A percentile compares a stretch with the other conserved stretches of the same genome.
Evolutionary conservation across 2,888 invertebrate genomes (phyloP).

Genomic region (Eledona agricola): DNA sequence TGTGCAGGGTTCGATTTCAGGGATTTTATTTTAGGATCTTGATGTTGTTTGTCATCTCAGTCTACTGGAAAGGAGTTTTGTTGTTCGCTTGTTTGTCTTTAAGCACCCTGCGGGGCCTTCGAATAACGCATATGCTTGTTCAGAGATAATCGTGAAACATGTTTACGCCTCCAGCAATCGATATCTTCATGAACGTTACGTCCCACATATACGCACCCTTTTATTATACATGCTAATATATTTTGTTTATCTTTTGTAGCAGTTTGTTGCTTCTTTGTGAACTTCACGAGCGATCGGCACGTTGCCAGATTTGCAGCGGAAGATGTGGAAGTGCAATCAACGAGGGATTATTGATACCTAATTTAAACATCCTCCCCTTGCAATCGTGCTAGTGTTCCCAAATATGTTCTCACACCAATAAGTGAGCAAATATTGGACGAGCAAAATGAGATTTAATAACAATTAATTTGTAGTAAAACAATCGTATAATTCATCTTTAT

Average conservation of each 20-base stretch:
- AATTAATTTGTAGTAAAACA: too few species aligned
- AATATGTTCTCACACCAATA: too few species aligned
- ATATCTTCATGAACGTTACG: slow-evolving; percentile 32
- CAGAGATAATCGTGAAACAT: slow-evolving; percentile 38
- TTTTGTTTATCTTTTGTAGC: slow-evolving; percentile 21
- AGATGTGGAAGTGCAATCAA: too few species aligned
- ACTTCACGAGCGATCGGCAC: neutral
- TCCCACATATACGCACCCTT: slow-evolving; percentile 15
- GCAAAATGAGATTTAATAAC: too few species aligned
- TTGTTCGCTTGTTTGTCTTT: slow-evolving; percentile 36
- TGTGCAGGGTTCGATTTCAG: neutral
- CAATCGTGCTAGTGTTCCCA: too few species aligned
- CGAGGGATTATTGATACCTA: too few species aligned
- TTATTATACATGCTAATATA: slow-evolving; percentile 23
- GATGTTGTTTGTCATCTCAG: slow-evolving; percentile 31
- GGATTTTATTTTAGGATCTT: slow-evolving; percentile 15
- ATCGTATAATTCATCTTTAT: too few species aligned
- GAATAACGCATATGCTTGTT: slow-evolving; percentile 34
- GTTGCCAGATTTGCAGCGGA: too few species aligned
- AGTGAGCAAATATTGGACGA: too few species aligned
- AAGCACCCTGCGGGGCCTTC: slow-evolving; percentile 33
- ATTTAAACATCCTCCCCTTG: too few species aligned
- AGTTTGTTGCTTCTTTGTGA: slow-evolving; percentile 10
- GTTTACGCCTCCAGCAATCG: slow-evolving; percentile 33
- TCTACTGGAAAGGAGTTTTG: slow-evolving; percentile 24